Percentiles rank a stretch among this genome's conserved stretches.
Conservation (phyloP, 2,888 invertebrate species). For the Clivina fossor region DNA sequence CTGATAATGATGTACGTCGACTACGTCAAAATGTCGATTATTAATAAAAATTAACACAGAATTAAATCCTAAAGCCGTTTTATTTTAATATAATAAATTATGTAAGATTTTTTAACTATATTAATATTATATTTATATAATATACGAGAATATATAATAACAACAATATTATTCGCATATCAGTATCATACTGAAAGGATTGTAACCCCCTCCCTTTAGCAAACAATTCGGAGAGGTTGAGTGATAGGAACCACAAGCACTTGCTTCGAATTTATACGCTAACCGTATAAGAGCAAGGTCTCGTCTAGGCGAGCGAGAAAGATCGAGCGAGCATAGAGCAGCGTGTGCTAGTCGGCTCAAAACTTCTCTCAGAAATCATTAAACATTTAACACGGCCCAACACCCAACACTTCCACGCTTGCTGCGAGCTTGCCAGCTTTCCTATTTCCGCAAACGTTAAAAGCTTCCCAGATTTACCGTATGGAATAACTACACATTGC, state of each 20-base stretch:
- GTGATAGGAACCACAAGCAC: conserved; percentile 24
- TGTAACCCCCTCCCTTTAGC: too few relatives aligned
- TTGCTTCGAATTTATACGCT: conserved; percentile 32
- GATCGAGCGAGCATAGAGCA: not conserved
- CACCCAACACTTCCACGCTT: not conserved
- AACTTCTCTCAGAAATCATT: conserved; percentile 34
- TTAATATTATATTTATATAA: too few relatives aligned
- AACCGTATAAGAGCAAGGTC: conserved; percentile 28
- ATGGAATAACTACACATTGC: conserved; percentile 1
- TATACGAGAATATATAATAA: too few relatives aligned
- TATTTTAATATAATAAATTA: too few relatives aligned
- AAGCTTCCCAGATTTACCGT: conserved; percentile 13
- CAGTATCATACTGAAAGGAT: too few relatives aligned
- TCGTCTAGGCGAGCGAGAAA: conserved; percentile 14
- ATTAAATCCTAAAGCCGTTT: too few relatives aligned
- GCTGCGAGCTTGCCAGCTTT: not conserved
- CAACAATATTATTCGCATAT: too few relatives aligned
- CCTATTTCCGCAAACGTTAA: conserved; percentile 4
- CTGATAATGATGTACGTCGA: too few relatives aligned
- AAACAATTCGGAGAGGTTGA: conserved; percentile 6
- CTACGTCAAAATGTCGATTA: too few relatives aligned
- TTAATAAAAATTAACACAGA: too few relatives aligned
- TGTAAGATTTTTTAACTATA: too few relatives aligned
- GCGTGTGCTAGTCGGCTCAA: conserved; percentile 27
- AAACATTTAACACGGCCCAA: conserved; percentile 25